These are phyloP conservation scores for Acrocephalus kingi DNA, from an alignment of 2,113 vertebrate genomes.

Conservation along the genomic window DNA sequence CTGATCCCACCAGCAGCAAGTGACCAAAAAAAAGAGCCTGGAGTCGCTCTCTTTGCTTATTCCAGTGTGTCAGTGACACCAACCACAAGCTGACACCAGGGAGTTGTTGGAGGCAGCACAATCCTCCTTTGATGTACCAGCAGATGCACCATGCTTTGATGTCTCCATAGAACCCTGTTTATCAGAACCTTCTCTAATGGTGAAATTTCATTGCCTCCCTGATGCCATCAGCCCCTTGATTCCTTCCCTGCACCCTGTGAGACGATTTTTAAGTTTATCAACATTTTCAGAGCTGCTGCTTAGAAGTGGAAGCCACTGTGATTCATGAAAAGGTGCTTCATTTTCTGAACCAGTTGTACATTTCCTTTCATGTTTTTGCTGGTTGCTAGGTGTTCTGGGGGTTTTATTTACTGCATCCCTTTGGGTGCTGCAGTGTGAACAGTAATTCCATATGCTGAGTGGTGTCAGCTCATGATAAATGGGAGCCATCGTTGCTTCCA, in stretches of 20 bases:
- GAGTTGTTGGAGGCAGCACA: constrained; percentile 20
- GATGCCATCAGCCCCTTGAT: not conserved
- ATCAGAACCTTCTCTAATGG: not conserved
- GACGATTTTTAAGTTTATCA: not conserved
- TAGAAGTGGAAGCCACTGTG: not conserved
- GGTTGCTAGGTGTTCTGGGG: not conserved
- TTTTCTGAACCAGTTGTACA: not conserved
- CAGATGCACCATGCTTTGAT: constrained; percentile 47
- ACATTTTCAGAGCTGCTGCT: not conserved
- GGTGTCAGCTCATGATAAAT: constrained; percentile 55
- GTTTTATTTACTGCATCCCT: not conserved
- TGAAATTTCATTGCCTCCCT: not conserved
- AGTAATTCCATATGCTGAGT: not conserved
- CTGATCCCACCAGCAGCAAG: not conserved
- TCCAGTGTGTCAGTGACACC: not conserved
- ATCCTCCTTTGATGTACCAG: constrained; percentile 3
- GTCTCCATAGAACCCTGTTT: not conserved
- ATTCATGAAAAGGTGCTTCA: not conserved
- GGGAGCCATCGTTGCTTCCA: constrained; percentile 36
- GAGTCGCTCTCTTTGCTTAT: not conserved
- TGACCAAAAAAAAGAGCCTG: not conserved
- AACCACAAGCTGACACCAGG: constrained; percentile 53
- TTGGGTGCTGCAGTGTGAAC: not conserved
- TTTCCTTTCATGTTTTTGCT: not conserved
- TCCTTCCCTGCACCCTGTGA: not conserved